phyloP scores from a whole-genome alignment of 2,113 vertebrate genomes.

The Scomber colias region DNA sequence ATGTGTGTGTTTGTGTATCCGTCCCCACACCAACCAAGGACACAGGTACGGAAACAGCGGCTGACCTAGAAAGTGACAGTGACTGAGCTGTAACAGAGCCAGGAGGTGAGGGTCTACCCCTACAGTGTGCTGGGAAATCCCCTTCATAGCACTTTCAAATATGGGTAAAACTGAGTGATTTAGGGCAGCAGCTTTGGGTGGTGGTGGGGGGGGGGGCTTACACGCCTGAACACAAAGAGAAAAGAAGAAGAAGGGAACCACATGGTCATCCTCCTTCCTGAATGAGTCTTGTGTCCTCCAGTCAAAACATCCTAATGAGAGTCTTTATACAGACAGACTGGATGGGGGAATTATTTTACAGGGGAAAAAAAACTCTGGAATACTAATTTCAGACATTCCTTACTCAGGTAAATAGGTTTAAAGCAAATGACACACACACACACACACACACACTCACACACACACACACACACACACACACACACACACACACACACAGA shows the following conservation, averaged over 20 bases:
- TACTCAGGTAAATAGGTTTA: conserved; percentile 18
- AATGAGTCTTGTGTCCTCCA: conserved; percentile 23
- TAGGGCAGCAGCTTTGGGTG: conserved; percentile 11
- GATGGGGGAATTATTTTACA: background rate
- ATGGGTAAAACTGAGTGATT: conserved; percentile 35
- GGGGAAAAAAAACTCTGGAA: conserved; percentile 11
- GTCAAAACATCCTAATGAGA: conserved; percentile 46
- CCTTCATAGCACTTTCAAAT: conserved; percentile 48
- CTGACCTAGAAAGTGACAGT: conserved; percentile 82
- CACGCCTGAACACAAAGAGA: conserved; percentile 43
- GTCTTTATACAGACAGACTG: background rate
- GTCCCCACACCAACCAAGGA: conserved; percentile 77
- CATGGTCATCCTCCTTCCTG: background rate
- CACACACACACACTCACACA: conserved; percentile 29
- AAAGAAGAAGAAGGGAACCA: background rate
- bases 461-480: conserved; percentile 18
- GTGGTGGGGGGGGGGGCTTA: background rate
- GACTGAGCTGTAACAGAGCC: conserved; percentile 66
- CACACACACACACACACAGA: conserved; percentile 28
- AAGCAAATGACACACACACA: conserved; percentile 12
- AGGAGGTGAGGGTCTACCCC: conserved; percentile 44
- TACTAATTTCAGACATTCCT: conserved; percentile 36
- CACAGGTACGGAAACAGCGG: conserved; percentile 53
- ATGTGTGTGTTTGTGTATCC: conserved; percentile 1
- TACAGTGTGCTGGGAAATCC: conserved; percentile 56